Evolutionary conservation across 2,113 vertebrate genomes (phyloP).

Genomic region (Pelmatolapia mariae): DNA sequence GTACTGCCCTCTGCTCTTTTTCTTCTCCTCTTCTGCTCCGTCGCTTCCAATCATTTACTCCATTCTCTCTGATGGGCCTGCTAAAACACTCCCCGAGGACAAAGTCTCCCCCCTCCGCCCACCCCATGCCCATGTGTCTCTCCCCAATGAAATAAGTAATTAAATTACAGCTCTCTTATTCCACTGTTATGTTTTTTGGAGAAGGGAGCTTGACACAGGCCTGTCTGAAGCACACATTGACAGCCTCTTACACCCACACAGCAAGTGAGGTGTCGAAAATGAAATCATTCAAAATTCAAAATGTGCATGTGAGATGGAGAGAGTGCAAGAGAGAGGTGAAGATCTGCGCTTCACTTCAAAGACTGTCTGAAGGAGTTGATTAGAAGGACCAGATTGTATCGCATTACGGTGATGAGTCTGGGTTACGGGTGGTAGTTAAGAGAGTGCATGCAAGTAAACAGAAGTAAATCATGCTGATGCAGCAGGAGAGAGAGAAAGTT

Average conservation of each 20-base stretch:
- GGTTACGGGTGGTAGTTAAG: constrained; percentile 22
- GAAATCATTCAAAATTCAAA: constrained; percentile 28
- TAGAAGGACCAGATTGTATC: constrained; percentile 34
- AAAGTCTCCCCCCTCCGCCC: neutral
- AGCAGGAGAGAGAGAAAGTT: neutral
- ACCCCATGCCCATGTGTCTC: neutral
- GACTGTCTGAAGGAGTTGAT: constrained; percentile 25
- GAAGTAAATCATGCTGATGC: constrained; percentile 41
- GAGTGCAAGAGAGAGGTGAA: neutral
- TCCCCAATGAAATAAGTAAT: constrained; percentile 33
- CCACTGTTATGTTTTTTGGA: neutral
- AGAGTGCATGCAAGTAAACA: constrained; percentile 31
- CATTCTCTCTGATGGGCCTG: constrained; percentile 25
- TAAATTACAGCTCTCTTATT: constrained; percentile 30
- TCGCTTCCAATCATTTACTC: constrained; percentile 58
- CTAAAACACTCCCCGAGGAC: constrained; percentile 44
- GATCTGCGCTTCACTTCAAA: constrained; percentile 14
- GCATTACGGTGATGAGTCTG: constrained; percentile 39
- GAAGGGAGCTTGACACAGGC: constrained; percentile 23
- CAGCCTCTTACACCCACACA: constrained; percentile 34
- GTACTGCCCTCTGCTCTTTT: constrained; percentile 51
- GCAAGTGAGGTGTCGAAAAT: constrained; percentile 6
- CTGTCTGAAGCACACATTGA: constrained; percentile 18
- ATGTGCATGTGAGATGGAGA: neutral
- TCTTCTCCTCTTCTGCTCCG: constrained; percentile 52